phyloP scores from a whole-genome alignment of 1,140 invertebrate species.

The Drosophila malerkotliana region DNA sequence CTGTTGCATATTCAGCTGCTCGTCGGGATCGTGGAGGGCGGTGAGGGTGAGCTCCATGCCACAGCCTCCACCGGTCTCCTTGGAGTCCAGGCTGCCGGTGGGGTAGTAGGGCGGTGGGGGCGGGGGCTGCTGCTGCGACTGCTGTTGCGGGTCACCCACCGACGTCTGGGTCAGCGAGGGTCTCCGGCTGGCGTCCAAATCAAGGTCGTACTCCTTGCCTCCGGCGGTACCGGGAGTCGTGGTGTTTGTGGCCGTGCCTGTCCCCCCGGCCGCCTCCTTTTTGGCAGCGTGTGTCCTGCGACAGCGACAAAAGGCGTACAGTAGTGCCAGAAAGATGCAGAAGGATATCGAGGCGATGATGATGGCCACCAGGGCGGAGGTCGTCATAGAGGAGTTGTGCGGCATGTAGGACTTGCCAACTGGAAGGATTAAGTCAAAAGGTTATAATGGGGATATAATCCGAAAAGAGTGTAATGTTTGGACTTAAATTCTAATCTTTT shows the following conservation, averaged over 20 bases:
- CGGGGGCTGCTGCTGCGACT: slow-evolving; percentile 23
- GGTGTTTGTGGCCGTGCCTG: slow-evolving; percentile 11
- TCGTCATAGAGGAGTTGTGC: slow-evolving; percentile 65
- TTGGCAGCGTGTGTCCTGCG: slow-evolving; percentile 66
- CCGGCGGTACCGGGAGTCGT: slow-evolving; percentile 22
- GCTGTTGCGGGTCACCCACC: slow-evolving; percentile 27
- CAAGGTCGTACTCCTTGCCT: slow-evolving; percentile 75
- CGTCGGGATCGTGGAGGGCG: slow-evolving; percentile 75
- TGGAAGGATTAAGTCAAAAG: slow-evolving; percentile 10
- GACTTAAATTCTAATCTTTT: neutral
- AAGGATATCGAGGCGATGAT: slow-evolving; percentile 70
- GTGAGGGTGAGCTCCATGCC: slow-evolving; percentile 77
- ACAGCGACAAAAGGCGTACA: slow-evolving; percentile 75
- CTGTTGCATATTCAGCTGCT: slow-evolving; percentile 78
- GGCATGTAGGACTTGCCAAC: slow-evolving; percentile 80
- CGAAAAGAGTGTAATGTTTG: neutral
- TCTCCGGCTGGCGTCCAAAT: slow-evolving; percentile 44
- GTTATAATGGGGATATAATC: neutral
- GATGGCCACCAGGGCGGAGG: slow-evolving; percentile 77
- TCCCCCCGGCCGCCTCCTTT: slow-evolving; percentile 52
- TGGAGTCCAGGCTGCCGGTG: slow-evolving; percentile 76
- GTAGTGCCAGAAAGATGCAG: slow-evolving; percentile 58
- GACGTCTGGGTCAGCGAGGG: slow-evolving; percentile 53
- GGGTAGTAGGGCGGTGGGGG: slow-evolving; percentile 76
- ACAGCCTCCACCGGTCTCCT: slow-evolving; percentile 50